Evolutionary conservation across 2,888 invertebrate genomes (phyloP).

Genomic region (Sepiola atlantica): DNA sequence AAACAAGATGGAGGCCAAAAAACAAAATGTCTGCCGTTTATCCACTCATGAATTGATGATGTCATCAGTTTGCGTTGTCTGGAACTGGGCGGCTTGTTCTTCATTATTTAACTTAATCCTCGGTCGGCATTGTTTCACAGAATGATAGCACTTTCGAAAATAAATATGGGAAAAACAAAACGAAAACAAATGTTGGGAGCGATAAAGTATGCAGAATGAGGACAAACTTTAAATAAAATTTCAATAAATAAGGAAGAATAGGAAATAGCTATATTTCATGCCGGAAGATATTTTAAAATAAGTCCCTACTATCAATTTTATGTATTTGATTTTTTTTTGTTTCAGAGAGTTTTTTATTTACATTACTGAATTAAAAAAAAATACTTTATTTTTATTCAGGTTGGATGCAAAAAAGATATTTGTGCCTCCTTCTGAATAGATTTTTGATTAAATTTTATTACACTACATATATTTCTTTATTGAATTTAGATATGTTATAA

Average conservation of each 20-base stretch:
- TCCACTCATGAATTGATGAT: slow-evolving; percentile 15
- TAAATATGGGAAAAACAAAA: background rate
- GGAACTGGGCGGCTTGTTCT: background rate
- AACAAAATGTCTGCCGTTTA: background rate
- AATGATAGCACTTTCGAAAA: background rate
- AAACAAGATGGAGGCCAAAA: background rate
- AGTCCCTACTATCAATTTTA: background rate
- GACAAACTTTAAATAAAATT: background rate
- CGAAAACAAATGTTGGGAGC: background rate
- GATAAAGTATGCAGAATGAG: background rate
- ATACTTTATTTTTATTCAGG: no score
- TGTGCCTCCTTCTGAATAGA: no score
- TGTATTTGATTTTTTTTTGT: no score
- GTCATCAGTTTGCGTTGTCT: background rate
- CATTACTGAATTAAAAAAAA: no score
- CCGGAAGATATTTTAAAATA: background rate
- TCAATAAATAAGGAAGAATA: background rate
- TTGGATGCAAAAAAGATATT: no score
- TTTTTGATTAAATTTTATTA: no score
- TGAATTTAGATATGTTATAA: no score
- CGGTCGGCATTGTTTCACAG: background rate
- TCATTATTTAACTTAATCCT: background rate
- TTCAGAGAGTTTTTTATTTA: no score
- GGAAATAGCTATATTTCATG: background rate
- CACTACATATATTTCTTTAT: no score